These are phyloP conservation scores for Anisognathus igniventris DNA, from an alignment of 2,797 vertebrate species.

Conservation along the genomic window DNA sequence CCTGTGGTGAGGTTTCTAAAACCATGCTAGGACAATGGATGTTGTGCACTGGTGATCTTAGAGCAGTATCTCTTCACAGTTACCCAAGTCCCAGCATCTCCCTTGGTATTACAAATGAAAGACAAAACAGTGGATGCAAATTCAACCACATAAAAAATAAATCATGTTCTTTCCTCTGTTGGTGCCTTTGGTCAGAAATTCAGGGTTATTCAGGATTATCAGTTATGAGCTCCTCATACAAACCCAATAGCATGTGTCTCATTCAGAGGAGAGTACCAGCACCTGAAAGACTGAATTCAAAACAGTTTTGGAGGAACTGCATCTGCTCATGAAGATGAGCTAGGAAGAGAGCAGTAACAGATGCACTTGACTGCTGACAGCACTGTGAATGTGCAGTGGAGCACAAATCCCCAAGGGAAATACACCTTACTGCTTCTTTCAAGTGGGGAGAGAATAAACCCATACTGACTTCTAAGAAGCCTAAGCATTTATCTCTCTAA, in stretches of 20 bases:
- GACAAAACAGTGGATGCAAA: neutral
- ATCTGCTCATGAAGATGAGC: neutral
- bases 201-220: neutral
- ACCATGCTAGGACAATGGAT: neutral
- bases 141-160: neutral
- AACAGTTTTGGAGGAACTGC: neutral
- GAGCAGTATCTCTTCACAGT: neutral
- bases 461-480: neutral
- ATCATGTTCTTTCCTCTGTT: neutral
- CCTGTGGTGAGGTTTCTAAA: neutral
- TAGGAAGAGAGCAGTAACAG: neutral
- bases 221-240: fast-evolving
- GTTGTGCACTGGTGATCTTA: neutral
- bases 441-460: neutral
- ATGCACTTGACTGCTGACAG: neutral
- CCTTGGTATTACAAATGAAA: neutral
- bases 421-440: neutral
- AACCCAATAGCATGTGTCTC: neutral
- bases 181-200: neutral
- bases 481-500: neutral
- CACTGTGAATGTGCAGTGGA: neutral
- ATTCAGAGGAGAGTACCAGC: neutral
- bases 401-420: neutral
- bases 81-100: neutral
- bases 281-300: neutral